A percentile compares a stretch with the other conserved stretches of the same genome.
phyloP scores from a whole-genome alignment of 2,113 vertebrate species.

The Channa maculata region DNA sequence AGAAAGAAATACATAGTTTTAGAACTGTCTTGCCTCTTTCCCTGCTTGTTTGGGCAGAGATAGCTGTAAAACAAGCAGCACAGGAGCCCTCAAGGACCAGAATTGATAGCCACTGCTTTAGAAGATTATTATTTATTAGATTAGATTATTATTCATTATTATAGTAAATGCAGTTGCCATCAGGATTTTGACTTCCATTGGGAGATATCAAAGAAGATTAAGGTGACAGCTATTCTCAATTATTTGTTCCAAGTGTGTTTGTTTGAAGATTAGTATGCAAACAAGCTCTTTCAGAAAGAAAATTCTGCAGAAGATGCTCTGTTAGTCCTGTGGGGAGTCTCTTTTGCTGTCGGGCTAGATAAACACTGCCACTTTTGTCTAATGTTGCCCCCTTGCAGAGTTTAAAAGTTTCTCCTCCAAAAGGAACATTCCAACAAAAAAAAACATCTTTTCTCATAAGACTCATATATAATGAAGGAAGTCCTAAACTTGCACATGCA shows the following conservation, averaged over 20 bases:
- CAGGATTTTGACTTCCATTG: neutral
- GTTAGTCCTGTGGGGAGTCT: constrained; percentile 5
- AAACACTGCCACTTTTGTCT: constrained; percentile 34
- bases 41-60: too few species aligned
- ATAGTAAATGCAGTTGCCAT: neutral
- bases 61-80: too few species aligned
- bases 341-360: constrained; percentile 33
- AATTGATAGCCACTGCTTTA: too few species aligned
- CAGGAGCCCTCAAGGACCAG: too few species aligned
- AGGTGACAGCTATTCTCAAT: neutral
- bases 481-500: neutral
- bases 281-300: constrained; percentile 10
- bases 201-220: neutral
- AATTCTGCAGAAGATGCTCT: constrained; percentile 1
- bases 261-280: constrained; percentile 12
- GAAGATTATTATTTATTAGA: too few species aligned
- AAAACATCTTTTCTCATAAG: constrained; percentile 10
- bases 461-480: neutral
- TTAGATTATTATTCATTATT: neutral
- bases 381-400: constrained; percentile 24
- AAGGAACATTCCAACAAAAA: constrained; percentile 13
- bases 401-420: constrained; percentile 27
- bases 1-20: too few species aligned
- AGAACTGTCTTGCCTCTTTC: too few species aligned
- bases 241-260: neutral